Percentiles rank a stretch among this genome's conserved stretches.
Conservation (phyloP, 2,888 invertebrate genomes). For the Diabrotica balteata region DNA sequence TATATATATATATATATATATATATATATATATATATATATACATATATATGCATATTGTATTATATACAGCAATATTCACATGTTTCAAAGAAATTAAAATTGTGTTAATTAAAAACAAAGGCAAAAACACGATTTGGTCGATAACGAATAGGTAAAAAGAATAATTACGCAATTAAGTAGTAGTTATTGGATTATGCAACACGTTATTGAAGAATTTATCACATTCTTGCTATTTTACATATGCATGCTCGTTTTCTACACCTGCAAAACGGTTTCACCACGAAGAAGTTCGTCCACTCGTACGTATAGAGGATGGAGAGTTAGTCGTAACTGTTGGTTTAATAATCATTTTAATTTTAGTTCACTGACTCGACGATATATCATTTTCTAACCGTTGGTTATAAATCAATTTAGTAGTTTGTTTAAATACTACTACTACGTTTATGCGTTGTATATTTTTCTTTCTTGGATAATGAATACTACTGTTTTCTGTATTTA, state of each 20-base stretch:
- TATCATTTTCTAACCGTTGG: slow-evolving; percentile 3
- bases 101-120: too few relatives aligned
- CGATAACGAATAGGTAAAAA: slow-evolving; percentile 4
- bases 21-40: too few relatives aligned
- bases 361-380: not conserved
- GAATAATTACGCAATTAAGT: slow-evolving; percentile 6
- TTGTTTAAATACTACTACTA: slow-evolving; percentile 12
- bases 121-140: not conserved
- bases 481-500: not conserved
- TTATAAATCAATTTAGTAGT: slow-evolving; percentile 14
- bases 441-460: too few relatives aligned
- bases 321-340: not conserved
- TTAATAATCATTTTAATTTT: not conserved
- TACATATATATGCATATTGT: too few relatives aligned
- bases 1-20: too few relatives aligned
- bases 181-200: slow-evolving; percentile 1
- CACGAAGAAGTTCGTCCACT: not conserved
- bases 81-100: too few relatives aligned
- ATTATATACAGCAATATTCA: too few relatives aligned
- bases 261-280: slow-evolving; percentile 3
- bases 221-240: slow-evolving; percentile 9
- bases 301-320: not conserved
- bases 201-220: slow-evolving; percentile 5
- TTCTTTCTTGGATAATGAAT: not conserved
- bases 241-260: slow-evolving; percentile 5